Evolutionary conservation across 2,113 vertebrate species (phyloP), one percentile per base, ranked within the genome.

Genomic region (Phaetusa simplex): DNA sequence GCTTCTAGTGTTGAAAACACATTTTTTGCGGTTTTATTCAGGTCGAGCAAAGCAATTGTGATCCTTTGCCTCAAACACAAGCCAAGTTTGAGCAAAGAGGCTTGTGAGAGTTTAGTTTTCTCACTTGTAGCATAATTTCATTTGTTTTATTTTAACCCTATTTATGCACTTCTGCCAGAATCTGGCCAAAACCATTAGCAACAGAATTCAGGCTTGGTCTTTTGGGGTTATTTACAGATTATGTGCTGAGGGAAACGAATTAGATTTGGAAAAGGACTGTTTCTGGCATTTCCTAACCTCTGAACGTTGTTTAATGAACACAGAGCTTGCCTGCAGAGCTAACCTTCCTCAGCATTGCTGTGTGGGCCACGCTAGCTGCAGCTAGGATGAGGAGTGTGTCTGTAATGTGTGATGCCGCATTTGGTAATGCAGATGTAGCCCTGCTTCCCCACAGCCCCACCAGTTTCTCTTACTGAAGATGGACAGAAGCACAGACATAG

Each of bases 361-460:
- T 18, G 50, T 43, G 18, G 49, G 27, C 77, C 32, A 11, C n/a
- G 30, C n/a, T 62, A n/a, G 40, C 69, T 52, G 29, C 67, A 9
- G 14, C 12, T 14, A 8, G 38, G 27, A 16, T 27, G 32, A 14
- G 61, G 69, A 74, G 11, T 1, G 6, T 21, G 11, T n/a, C 34
- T 22, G 36, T 22, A 8, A 43, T 4, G 4, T 16, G 22, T 32
- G 38, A 22, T 0, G 3, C 65, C 18, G 27, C 24, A 3, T 42
- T 29, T 16, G 36, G 58, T 65, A 1, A 5, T 13, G 45, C 10
- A 36, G 66, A 11, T 29, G 12, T 17, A 6, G 34, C 52, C 36
- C n/a, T 23, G 58, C 88, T 58, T 36, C 36, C 42, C 32, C 29
- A 7, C 24, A 27, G 27, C 91, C 24, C 34, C 29, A 5, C 34